Evolutionary conservation across 2,797 vertebrate genomes (phyloP), one percentile per base, ranked within the genome.

Genomic region (Peromyscus attwateri): DNA sequence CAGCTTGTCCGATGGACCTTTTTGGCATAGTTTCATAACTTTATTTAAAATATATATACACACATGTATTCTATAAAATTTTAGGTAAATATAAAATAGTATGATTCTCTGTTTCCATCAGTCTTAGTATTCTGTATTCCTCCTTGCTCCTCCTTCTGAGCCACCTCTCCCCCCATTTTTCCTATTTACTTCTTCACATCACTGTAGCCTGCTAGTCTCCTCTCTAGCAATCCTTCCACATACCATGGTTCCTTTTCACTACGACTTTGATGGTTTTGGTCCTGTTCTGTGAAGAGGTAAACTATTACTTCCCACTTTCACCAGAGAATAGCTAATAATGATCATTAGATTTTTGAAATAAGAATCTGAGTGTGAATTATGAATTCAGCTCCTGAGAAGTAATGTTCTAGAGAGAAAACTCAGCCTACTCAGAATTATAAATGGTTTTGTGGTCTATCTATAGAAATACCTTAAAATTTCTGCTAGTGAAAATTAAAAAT

Each of bases 401-500:
- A 55, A 13, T 91, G 3, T 29, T 43, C 25, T 55, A 76, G 83
- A 46, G 83, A 84, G 46, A 92, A 94, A 97, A 89, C 10, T 94
- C 43, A 57, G 52, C 2, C 10, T 49, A 52, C 31, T 79, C 7
- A 66, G 37, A 87, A 62, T 68, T 88, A 19, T 43, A 88, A n/a
- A 64, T 85, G 14, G 34, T 66, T 95, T 90, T 92, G 25, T 92
- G 76, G 34, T 62, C 49, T 23, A 16, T 37, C 62, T 66, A 75
- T n/a, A 87, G 12, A 73, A 3, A 43, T 37, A 87, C 80, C 40
- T 43, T 70, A 68, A 88, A 73, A 77, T 0, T 13, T 91, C 64
- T 37, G 16, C 87, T 79, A 81, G 49, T 66, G 27, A 89, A 95
- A 96, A 70, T n/a, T 76, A 21, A 25, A 91, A 95, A 85, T 6